Conservation (phyloP, 1,140 invertebrate genomes). For the Lepidostoma basale region DNA sequence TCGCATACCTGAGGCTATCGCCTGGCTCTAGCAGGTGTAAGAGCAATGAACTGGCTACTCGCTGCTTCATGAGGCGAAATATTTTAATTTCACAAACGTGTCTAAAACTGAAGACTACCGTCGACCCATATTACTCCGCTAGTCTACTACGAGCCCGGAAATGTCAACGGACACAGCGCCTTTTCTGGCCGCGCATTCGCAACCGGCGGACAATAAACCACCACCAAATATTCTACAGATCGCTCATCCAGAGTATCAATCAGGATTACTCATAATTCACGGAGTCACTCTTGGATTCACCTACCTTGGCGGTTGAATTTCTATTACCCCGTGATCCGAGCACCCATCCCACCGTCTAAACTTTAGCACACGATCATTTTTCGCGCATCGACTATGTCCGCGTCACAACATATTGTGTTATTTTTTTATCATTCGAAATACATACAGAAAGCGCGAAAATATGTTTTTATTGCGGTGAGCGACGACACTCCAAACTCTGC, state of each 20-base stretch:
- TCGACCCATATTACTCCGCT: constrained; percentile 10
- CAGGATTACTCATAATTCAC: no score
- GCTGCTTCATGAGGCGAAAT: neutral
- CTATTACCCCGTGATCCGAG: neutral
- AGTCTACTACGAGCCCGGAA: no score
- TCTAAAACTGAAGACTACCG: constrained; percentile 4
- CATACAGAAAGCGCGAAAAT: neutral
- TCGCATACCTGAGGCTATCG: neutral
- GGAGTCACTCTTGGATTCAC: neutral
- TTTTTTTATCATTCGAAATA: no score
- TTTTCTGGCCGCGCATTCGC: neutral
- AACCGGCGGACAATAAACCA: neutral
- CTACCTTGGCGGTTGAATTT: neutral
- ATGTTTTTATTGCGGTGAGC: neutral
- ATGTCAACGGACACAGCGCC: no score
- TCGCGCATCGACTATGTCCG: neutral
- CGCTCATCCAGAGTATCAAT: no score
- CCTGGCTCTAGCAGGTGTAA: neutral
- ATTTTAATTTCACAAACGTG: neutral
- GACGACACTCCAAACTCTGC: neutral
- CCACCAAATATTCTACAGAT: neutral
- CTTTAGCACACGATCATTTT: constrained; percentile 1
- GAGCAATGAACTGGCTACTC: constrained; percentile 3
- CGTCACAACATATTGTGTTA: constrained; percentile 2
- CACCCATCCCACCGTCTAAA: neutral